phyloP scores from a whole-genome alignment of 2,888 invertebrate species.

The Smittia aterrima region DNA sequence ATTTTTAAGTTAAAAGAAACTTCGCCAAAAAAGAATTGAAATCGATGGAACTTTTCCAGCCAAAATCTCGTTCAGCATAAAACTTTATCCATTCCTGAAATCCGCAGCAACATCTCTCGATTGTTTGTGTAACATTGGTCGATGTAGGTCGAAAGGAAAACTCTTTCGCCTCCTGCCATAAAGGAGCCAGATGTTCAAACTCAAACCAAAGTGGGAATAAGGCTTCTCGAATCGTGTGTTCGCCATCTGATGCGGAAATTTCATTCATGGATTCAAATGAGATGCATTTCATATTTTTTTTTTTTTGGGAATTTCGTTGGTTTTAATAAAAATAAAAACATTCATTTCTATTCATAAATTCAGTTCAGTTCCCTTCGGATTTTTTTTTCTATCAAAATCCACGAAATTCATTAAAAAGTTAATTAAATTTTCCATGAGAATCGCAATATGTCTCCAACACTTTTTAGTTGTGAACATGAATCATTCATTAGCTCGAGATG shows the following conservation, averaged over 20 bases:
- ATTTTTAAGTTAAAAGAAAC: background rate
- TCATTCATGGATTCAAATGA: slow-evolving; percentile 4
- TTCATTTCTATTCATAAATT: no score
- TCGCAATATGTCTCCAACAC: background rate
- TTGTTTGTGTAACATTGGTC: background rate
- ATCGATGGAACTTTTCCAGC: background rate
- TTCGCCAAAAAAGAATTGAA: background rate
- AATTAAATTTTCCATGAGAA: background rate
- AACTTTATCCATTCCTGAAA: background rate
- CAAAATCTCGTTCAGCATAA: background rate
- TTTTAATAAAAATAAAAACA: no score
- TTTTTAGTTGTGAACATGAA: background rate
- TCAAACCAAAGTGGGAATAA: background rate
- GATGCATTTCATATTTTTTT: no score
- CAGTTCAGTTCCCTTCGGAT: background rate
- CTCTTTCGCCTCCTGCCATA: background rate
- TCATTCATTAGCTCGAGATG: background rate
- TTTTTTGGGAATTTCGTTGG: background rate
- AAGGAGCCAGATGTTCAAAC: background rate
- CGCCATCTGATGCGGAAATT: background rate
- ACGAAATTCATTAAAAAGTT: background rate
- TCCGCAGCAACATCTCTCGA: background rate
- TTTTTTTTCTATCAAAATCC: background rate
- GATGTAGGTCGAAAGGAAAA: slow-evolving; percentile 2
- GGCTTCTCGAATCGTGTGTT: background rate